Base-by-base conservation (phyloP, 2,797 vertebrate species). In the Sphenopsis melanotis region DNA sequence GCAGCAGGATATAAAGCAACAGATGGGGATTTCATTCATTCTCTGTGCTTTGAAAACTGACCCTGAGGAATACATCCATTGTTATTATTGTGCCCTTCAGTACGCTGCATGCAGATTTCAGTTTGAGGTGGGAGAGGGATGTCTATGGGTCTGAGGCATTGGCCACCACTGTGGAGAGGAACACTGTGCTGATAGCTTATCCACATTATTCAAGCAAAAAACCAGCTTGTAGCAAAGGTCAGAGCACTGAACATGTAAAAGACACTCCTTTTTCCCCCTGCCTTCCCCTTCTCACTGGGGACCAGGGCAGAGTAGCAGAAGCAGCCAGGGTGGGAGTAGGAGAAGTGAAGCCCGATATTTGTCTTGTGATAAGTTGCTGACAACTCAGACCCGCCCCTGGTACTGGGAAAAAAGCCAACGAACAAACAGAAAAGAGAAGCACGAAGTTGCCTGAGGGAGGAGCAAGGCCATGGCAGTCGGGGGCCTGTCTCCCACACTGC, bases 11-110 rank as follows among this genome's bases (percentile, higher is more conserved):
- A 82, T 57, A 93, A 80, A 95, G 65, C 46, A 93, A 80, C 95
- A 94, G 94, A 93, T 97, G 89, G 89, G 87, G 94, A 89, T 94
- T 91, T 95, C 55, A 74, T 92, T 96, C 76, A 55, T 96, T 92
- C 85, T 34, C 36, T 10, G 11, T 65, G 65, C 50, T 91, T 88
- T 81, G 39, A 52, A 90, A 96, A 65, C 50, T 83, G 57, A 22
- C n/a, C 83, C 53, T 86, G 34, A 75, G 55, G 76, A 92, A 75
- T 61, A 81, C 29, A 93, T 76, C 59, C 44, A 65, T 70, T 89
- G 59, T 75, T 89, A 37, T 83, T 91, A 50, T 68, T 66, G 55
- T 80, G 74, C 59, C 72, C 34, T 81, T 52, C 37, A 74, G 15
- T 15, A 39, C 0, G 0, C 24, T 44, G 71, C 93, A 80, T n/a